Base-by-base conservation (phyloP, 2,888 invertebrate genomes). In the Colletes collaris region DNA sequence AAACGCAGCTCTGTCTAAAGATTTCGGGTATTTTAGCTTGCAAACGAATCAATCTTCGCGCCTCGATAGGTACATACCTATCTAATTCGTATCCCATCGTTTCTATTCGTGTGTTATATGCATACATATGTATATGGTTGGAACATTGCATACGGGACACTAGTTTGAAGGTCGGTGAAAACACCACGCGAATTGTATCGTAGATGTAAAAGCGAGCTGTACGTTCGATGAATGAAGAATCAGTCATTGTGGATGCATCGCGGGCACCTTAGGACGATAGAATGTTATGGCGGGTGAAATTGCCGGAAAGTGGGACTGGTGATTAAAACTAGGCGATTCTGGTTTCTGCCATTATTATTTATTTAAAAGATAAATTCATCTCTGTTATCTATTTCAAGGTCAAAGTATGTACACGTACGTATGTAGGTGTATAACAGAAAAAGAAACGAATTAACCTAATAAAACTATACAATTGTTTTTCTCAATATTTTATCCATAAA, bases 1-100 rank as follows among this genome's bases (percentile, higher is more conserved):
- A 91, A 90, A 90, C 83, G 82, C 83, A 66, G 84, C 78, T 76
- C 72, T 69, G 64, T 81, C 82, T 71, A 79, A 70, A 80, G 68
- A 63, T 75, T 68, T 63, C 35, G 37, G 27, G 53, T 16, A 69
- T 63, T 44, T 50, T 58, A 53, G 60, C 73, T 46, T 49, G 55
- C 16, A 46, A 35, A 68, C 58, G 37, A n/a, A 46, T 64, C 19
- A 49, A 19, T 58, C 0, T 46, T 46, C 40, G 2, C 19, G 4
- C 6, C 19, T 49, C 11, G 3, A 49, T 49, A 46, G n/a, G n/a
- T 27, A 27, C 27, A 27, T 27, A 27, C 2, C 27, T 27, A 27
- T 27, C 27, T 27, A 27, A 27, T 27, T 27, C 27, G 27, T 27
- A 27, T 27, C 27, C 27, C 27, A 6, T 19, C 10, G 27, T 44